These are phyloP conservation scores for Palythoa grandis DNA, from an alignment of 92 coral and sea anemone species.

Conservation along the genomic window DNA sequence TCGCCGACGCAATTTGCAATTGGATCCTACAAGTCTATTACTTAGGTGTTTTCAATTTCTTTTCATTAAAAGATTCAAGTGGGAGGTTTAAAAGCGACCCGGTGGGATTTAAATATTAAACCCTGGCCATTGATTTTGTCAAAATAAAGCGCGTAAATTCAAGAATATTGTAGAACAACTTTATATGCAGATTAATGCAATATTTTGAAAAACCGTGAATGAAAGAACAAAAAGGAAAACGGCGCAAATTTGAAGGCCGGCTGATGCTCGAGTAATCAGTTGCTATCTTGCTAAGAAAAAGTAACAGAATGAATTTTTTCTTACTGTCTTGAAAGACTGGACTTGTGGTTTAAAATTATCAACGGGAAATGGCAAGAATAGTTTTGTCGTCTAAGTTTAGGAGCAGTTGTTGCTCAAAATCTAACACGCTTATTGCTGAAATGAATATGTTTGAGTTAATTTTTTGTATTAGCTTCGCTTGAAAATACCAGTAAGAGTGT, in stretches of 20 bases:
- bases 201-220: background rate
- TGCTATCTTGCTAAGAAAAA: too few relatives aligned
- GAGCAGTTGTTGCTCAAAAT: background rate
- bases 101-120: background rate
- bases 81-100: background rate
- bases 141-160: background rate
- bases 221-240: background rate
- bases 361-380: constrained; percentile 20
- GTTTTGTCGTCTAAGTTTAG: background rate
- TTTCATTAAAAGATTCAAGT: background rate
- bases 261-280: too few relatives aligned
- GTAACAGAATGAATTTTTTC: background rate
- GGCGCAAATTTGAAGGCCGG: too few relatives aligned
- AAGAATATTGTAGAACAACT: background rate
- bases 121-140: background rate
- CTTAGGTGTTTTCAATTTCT: background rate
- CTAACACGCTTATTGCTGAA: background rate
- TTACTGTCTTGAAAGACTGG: background rate
- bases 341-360: background rate
- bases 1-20: background rate
- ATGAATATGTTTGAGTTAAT: background rate
- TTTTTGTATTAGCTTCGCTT: too few relatives aligned
- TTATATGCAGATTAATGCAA: background rate
- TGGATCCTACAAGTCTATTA: background rate
- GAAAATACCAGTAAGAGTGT: too few relatives aligned